Base-by-base conservation (phyloP, 2,888 invertebrate genomes). In the Sinhomidia bicolor region DNA sequence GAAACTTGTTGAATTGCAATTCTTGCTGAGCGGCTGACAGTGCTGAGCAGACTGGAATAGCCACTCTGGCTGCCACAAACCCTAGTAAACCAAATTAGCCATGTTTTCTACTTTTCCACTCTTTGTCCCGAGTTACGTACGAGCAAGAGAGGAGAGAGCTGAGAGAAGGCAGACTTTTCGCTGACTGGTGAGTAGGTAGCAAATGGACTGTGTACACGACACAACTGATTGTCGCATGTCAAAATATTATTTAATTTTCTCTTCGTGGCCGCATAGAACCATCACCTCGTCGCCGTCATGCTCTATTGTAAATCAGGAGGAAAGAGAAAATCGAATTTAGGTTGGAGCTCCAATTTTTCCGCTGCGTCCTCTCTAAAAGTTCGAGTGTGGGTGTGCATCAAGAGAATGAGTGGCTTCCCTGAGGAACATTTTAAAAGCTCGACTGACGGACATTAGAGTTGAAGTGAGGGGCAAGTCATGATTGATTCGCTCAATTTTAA, bases 401-500 rank as follows among this genome's bases (percentile, higher is more conserved):
- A 3, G 9, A 10, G 14, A 47, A 47, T 47, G 47, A 47, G 47
- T 10, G 9, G n/a, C n/a, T n/a, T n/a, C n/a, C n/a, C n/a, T n/a
- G n/a, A n/a, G n/a, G 47, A 14, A 47, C 47, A 47, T 3, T 47
- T 47, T n/a, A n/a, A n/a, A n/a, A n/a, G n/a, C n/a, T 47, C 14
- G 47, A 6, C 5, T 47, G 47, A 9, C 47, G 10, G 47, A 10
- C 47, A 47, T 14, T 47, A 47, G 5, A 47, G 9, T 14, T 10
- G 41, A 41, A 41, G 41, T 41, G 41, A 41, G 41, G 41, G 14
- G 4, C n/a, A n/a, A 57, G 17, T n/a, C 20, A 81, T 81, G 81
- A 81, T 81, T 65, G 81, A 81, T 81, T 62, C 26, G 44, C 47
- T 81, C 81, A 81, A 81, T 81, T 81, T 81, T 81, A 62, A 44